Base-by-base conservation (phyloP, 2,888 invertebrate genomes). In the Drepana falcataria region DNA sequence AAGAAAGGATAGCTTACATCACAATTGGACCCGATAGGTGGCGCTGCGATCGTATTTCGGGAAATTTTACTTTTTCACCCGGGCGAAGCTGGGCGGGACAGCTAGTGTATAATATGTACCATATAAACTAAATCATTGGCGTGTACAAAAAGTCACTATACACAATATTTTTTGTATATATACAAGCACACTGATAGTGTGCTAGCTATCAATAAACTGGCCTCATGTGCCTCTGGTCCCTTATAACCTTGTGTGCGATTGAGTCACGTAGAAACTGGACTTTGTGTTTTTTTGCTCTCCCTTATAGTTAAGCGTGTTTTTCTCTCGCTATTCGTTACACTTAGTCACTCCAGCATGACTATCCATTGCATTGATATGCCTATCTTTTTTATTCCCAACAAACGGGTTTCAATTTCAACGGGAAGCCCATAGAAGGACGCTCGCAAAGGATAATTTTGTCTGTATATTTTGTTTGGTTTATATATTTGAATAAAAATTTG, bases 191-290 rank as follows among this genome's bases (percentile, higher is more conserved):
- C 51, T 62, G 58, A 65, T 48, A 64, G 68, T 64, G 71, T 75
- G 80, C 77, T 77, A 66, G 72, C 75, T 77, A 80, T 75, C 76
- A 73, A 78, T 69, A 3, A 37, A 37, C 21, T 21, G 21, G 1
- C 21, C 21, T 21, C 21, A 21, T 21, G 21, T 21, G 21, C 5
- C 60, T 56, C 68, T 69, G 60, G 67, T 68, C 69, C 76, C 73
- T 78, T 78, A 64, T 61, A 75, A 73, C 71, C 69, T 76, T 77
- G 70, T 72, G 66, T 68, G 59, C 59, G 69, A 76, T 77, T 77
- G 72, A 76, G 73, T 75, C 79, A 82, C 81, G 77, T 82, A 81
- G 68, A 60, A 55, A 64, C 56, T 68, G 56, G 64, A 65, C 59
- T 61, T 61, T 56, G 62, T 21, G 53, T 56, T 72, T 73, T 77